These are phyloP conservation scores for Sinosuthora webbiana DNA, from an alignment of 2,113 vertebrate species.

Conservation along the genomic window DNA sequence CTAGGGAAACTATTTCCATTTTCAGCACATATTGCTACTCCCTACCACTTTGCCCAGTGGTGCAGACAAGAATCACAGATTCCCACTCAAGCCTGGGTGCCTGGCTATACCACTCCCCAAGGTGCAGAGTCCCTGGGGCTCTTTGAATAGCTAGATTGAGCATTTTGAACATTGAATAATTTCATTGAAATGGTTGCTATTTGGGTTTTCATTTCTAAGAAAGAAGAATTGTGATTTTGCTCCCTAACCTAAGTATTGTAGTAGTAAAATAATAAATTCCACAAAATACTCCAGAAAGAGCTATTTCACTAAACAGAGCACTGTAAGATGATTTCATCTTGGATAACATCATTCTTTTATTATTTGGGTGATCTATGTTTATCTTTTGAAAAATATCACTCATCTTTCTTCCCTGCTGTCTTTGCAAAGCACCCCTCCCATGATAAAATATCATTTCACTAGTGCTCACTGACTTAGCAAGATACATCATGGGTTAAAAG, in stretches of 20 bases:
- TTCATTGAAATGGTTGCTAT: background rate
- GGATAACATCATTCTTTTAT: background rate
- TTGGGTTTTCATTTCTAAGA: background rate
- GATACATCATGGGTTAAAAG: background rate
- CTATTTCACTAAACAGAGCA: background rate
- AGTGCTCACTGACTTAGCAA: background rate
- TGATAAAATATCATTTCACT: background rate
- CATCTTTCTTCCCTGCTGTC: background rate
- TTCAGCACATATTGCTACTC: background rate
- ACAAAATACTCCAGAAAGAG: background rate
- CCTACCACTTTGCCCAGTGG: background rate
- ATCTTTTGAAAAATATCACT: background rate
- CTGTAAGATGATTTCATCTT: background rate
- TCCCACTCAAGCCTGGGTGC: background rate
- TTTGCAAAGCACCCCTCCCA: background rate
- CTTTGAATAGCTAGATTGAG: background rate
- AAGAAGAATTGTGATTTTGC: background rate
- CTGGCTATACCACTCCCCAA: background rate
- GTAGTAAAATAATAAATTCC: background rate
- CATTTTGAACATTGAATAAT: background rate
- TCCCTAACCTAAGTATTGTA: background rate
- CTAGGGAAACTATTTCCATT: background rate
- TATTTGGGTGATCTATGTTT: background rate
- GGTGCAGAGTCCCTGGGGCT: background rate
- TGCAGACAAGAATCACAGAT: background rate